Evolutionary conservation across 92 coral and sea anemone genomes (phyloP).

Genomic region (Muricea muricata): DNA sequence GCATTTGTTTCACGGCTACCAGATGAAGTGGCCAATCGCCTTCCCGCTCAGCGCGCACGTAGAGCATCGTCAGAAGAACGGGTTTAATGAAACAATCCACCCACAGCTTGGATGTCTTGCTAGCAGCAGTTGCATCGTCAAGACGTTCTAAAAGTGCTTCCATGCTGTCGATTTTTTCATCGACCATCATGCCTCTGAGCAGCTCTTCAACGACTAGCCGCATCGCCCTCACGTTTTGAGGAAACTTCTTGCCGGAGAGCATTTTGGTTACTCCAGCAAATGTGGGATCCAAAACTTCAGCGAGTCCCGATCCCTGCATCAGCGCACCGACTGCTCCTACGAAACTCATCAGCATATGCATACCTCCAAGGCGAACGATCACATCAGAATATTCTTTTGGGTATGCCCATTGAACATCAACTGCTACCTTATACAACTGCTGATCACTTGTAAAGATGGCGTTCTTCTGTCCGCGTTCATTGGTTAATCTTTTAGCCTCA

Average conservation of each 20-base stretch:
- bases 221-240: conserved; percentile 67
- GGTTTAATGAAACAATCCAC: conserved; percentile 63
- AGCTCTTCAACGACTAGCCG: conserved; percentile 64
- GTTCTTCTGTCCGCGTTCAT: conserved; percentile 63
- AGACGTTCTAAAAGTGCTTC: conserved; percentile 49
- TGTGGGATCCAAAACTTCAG: conserved; percentile 57
- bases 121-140: conserved; percentile 49
- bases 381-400: conserved; percentile 62
- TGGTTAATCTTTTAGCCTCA: conserved; percentile 62
- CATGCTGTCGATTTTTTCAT: background rate
- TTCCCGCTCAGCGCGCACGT: conserved; percentile 64
- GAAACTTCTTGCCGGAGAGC: conserved; percentile 64
- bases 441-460: conserved; percentile 63
- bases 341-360: conserved; percentile 70
- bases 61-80: conserved; percentile 60
- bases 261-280: conserved; percentile 68
- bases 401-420: conserved; percentile 63
- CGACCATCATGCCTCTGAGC: conserved; percentile 46
- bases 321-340: conserved; percentile 66
- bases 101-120: conserved; percentile 62
- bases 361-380: conserved; percentile 69
- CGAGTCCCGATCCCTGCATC: conserved; percentile 72
- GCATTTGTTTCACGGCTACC: conserved; percentile 62
- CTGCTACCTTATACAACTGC: conserved; percentile 65
- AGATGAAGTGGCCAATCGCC: conserved; percentile 76